These are phyloP conservation scores for Trachelus tabidus DNA, from an alignment of 2,888 invertebrate genomes.

Conservation along the genomic window DNA sequence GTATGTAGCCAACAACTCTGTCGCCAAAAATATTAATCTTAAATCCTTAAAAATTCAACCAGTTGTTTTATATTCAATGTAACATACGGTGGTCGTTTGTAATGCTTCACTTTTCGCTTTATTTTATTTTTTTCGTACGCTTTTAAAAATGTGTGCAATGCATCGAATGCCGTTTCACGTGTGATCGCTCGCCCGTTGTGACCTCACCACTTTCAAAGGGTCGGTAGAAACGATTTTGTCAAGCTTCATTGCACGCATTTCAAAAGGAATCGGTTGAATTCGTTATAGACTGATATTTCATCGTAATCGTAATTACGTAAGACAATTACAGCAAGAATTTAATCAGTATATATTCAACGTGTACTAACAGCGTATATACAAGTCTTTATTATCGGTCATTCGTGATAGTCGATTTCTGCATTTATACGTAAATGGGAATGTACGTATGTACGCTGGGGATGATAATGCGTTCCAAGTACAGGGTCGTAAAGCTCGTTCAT, in stretches of 20 bases:
- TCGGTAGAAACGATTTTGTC: not conserved
- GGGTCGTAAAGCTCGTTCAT: slow-evolving; percentile 6
- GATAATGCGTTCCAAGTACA: slow-evolving; percentile 3
- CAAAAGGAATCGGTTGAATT: not conserved
- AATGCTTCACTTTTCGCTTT: not conserved
- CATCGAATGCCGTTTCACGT: not conserved
- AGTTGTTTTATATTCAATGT: not conserved
- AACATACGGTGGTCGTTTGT: not conserved
- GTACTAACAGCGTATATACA: not conserved
- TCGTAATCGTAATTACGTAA: not conserved
- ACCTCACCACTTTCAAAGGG: not conserved
- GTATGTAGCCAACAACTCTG: not conserved
- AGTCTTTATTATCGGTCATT: not conserved
- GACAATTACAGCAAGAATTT: not conserved
- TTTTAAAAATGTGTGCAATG: not conserved
- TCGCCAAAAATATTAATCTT: not conserved
- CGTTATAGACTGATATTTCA: not conserved
- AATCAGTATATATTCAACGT: not conserved
- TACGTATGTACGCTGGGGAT: not conserved
- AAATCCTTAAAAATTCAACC: not conserved
- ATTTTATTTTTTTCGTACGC: not conserved
- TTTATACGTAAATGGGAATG: not conserved
- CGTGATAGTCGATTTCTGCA: not conserved
- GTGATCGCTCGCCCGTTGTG: not conserved
- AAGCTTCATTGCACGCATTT: not conserved